Conservation (phyloP, 1,140 invertebrate genomes). For the Apis laboriosa region DNA sequence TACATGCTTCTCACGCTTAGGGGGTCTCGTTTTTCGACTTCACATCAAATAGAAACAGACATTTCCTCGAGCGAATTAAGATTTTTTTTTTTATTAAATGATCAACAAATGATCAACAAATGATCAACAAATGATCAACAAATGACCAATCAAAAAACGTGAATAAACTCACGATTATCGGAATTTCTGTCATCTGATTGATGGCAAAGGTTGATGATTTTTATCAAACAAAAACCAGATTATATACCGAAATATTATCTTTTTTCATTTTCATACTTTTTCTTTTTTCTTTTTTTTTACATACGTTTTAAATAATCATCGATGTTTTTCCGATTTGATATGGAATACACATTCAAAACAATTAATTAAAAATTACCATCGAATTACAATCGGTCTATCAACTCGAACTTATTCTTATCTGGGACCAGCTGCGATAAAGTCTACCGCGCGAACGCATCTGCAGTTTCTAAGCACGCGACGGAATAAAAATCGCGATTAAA, state of each 20-base stretch:
- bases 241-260: not conserved
- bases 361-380: constrained; percentile 50
- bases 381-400: constrained; percentile 44
- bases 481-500: constrained; percentile 32
- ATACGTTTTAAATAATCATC: not conserved
- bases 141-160: not conserved
- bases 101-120: not conserved
- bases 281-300: not conserved
- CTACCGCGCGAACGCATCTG: constrained; percentile 29
- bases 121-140: not conserved
- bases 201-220: not conserved
- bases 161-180: not conserved
- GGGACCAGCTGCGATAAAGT: constrained; percentile 51
- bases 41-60: not conserved
- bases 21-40: not conserved
- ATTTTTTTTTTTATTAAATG: not conserved
- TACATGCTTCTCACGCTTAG: constrained; percentile 11
- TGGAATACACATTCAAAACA: not conserved
- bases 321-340: not conserved
- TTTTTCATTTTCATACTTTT: not conserved
- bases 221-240: not conserved
- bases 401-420: constrained; percentile 52
- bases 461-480: not conserved
- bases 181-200: not conserved
- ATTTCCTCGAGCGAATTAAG: no score